Evolutionary conservation across 2,113 vertebrate species (phyloP).

Genomic region (Lophochroa leadbeateri): DNA sequence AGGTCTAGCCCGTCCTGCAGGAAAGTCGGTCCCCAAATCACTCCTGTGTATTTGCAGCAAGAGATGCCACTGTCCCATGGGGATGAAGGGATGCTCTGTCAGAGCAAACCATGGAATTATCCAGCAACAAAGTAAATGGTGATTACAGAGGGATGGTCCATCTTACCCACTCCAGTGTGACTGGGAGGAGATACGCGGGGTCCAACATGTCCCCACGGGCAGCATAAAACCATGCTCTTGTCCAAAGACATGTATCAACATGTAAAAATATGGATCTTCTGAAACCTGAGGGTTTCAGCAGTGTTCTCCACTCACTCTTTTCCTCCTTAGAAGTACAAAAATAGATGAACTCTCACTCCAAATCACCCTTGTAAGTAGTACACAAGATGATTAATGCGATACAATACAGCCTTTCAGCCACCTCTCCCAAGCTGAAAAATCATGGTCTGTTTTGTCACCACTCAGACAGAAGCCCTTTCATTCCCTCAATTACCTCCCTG

Average conservation of each 20-base stretch:
- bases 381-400: not conserved
- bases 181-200: fast-evolving
- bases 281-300: not conserved
- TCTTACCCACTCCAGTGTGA: not conserved
- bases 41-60: not conserved
- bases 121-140: not conserved
- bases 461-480: not conserved
- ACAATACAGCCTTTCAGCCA: not conserved
- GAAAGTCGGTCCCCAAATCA: not conserved
- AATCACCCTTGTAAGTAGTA: not conserved
- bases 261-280: not conserved
- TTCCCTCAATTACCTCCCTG: not conserved
- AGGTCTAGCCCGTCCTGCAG: not conserved
- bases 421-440: not conserved
- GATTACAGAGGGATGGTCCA: not conserved
- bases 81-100: not conserved
- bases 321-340: not conserved
- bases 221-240: not conserved
- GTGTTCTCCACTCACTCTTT: not conserved
- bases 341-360: not conserved
- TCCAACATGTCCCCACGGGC: not conserved
- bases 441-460: not conserved
- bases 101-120: fast-evolving
- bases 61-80: fast-evolving
- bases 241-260: not conserved